Conservation (phyloP, 2,888 invertebrate genomes). For the Eupithecia subfuscata region DNA sequence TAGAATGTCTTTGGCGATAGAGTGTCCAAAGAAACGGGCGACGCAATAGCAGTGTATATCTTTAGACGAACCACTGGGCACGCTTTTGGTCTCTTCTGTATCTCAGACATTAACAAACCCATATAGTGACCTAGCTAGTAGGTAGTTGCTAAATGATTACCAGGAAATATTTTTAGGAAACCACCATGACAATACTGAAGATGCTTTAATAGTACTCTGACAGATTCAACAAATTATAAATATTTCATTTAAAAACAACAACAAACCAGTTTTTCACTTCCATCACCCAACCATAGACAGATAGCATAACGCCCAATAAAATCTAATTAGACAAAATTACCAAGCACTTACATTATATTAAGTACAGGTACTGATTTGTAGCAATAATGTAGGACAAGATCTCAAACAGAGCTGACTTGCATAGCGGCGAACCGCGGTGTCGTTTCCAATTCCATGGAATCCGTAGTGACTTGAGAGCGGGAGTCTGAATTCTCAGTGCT, state of each 20-base stretch:
- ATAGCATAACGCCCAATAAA: constrained; percentile 23
- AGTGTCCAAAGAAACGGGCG: neutral
- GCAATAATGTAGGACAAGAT: constrained; percentile 12
- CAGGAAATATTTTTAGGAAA: constrained; percentile 16
- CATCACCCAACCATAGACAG: constrained; percentile 26
- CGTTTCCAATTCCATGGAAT: constrained; percentile 79
- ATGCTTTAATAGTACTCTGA: constrained; percentile 21
- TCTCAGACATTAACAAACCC: neutral
- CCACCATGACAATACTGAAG: constrained; percentile 23
- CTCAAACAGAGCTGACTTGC: constrained; percentile 84
- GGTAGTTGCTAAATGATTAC: neutral
- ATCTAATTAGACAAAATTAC: constrained; percentile 32
- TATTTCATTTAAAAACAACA: constrained; percentile 27
- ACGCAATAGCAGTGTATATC: neutral
- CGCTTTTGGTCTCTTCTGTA: neutral
- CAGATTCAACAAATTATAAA: constrained; percentile 18
- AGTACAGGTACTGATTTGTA: constrained; percentile 26
- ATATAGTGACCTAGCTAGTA: neutral
- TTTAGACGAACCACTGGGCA: neutral
- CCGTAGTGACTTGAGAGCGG: constrained; percentile 79
- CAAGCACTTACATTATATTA: constrained; percentile 5
- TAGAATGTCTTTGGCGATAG: neutral
- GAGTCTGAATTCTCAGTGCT: constrained; percentile 76
- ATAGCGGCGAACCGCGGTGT: constrained; percentile 82
- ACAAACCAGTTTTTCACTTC: constrained; percentile 11